phyloP scores from a whole-genome alignment of 2,797 vertebrate species.

The Cynodonichthys magdalenae region DNA sequence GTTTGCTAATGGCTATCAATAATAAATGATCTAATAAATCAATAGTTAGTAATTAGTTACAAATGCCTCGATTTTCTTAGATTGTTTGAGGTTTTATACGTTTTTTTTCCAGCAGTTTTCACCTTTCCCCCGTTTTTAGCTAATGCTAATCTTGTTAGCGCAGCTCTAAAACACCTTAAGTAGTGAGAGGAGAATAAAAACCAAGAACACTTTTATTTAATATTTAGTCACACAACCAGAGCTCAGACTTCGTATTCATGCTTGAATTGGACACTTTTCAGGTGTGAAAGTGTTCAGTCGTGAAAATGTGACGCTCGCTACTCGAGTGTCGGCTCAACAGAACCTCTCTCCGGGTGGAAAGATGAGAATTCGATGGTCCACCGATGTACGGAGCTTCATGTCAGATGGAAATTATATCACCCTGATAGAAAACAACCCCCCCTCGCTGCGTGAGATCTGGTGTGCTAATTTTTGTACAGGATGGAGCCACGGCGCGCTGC shows the following conservation, averaged over 20 bases:
- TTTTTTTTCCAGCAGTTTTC: neutral
- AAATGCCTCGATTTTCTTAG: neutral
- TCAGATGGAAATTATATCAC: conserved; percentile 58
- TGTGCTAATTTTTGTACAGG: conserved; percentile 11
- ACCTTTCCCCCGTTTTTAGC: neutral
- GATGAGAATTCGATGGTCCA: conserved; percentile 48
- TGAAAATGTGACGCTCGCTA: conserved; percentile 25
- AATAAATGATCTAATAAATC: too few relatives aligned
- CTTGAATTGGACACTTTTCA: conserved; percentile 28
- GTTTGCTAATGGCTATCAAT: neutral
- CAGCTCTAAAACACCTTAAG: conserved; percentile 1
- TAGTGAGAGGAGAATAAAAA: conserved; percentile 18
- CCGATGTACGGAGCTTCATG: conserved; percentile 29
- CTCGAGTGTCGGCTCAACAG: conserved; percentile 36
- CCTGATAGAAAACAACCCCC: conserved; percentile 55
- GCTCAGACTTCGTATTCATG: conserved; percentile 16
- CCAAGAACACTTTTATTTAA: conserved; percentile 30
- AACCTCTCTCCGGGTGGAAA: conserved; percentile 43
- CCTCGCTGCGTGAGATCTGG: conserved; percentile 54
- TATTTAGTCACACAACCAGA: conserved; percentile 15
- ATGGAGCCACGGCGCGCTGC: neutral
- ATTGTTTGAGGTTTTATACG: neutral
- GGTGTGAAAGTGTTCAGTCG: conserved; percentile 43
- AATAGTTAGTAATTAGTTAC: neutral
- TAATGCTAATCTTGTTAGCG: neutral